Evolutionary conservation across 2,113 vertebrate genomes (phyloP), one percentile per base, ranked within the genome.

Genomic region (Solea solea): DNA sequence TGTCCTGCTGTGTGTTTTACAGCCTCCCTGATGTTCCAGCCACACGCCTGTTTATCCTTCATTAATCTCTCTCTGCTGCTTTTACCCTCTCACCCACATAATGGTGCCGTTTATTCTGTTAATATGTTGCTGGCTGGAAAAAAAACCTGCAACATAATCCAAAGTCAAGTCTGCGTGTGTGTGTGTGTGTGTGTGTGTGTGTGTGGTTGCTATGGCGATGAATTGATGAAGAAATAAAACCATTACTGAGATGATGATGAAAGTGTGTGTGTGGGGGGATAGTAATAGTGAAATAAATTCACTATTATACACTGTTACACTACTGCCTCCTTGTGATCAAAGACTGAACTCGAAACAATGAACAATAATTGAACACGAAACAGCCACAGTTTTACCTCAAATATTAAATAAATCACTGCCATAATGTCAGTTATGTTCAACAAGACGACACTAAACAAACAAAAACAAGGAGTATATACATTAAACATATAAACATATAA

Each of bases 81-180:
- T 75, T 77, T 61, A 58, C 15, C 62, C 64, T 13, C 11, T 13
- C 45, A 48, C 58, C 57, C 64, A 64, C 48, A 73, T 74, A 82
- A 72, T 72, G 76, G 53, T 74, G 81, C 69, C 51, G 69, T 74
- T 83, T 73, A 84, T 86, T 70, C 81, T 66, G 65, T 83, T 84
- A 83, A 80, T 85, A 70, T 62, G 63, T 64, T 80, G 65, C 83
- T 85, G 72, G 49, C 52, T 55, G 27, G n/a, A 25, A 50, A 57
- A 85, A 82, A 63, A 62, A 48, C 71, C 67, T 46, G 77, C 64
- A 82, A 72, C 56, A 80, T 86, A 82, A 87, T 90, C 87, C 76
- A 77, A 68, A 80, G 27, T 53, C 59, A 58, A 50, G 15, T 56
- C 27, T 40, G 44, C 34, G 63, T 40, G 42, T 41, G 10, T 45